Conservation (phyloP, 2,113 vertebrate genomes). For the Ctenomys sociabilis region DNA sequence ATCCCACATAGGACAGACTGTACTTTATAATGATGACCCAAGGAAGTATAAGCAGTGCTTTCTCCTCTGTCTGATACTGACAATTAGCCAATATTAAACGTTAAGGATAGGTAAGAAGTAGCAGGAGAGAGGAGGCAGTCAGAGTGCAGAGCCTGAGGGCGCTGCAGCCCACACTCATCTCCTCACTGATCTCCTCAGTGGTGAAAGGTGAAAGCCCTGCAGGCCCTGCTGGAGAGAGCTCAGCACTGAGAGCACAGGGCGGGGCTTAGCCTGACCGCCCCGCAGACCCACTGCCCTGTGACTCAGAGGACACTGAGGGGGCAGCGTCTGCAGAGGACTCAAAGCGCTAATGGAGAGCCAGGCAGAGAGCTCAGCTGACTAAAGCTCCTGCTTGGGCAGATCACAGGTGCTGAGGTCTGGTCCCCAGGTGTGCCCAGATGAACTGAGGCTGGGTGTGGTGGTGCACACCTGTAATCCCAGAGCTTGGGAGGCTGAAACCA, state of each 20-base stretch:
- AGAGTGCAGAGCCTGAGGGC: not conserved
- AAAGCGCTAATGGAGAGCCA: no score
- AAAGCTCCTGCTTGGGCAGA: no score
- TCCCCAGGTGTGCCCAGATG: no score
- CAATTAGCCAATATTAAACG: not conserved
- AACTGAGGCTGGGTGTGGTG: no score
- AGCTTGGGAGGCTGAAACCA: no score
- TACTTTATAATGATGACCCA: not conserved
- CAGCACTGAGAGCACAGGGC: not conserved
- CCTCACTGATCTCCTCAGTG: not conserved
- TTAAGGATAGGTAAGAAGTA: not conserved
- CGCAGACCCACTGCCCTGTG: no score
- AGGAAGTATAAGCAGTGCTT: not conserved
- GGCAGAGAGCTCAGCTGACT: no score
- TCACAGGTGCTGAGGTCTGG: no score
- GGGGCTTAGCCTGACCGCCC: not conserved
- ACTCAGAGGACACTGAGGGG: not conserved
- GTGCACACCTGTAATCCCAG: no score
- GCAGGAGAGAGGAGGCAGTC: not conserved
- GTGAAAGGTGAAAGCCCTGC: not conserved
- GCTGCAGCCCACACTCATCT: not conserved
- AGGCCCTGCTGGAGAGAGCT: no score
- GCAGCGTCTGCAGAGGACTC: not conserved
- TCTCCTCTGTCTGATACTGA: not conserved
- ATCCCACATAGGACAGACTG: rapidly evolving